A percentile compares a stretch with the other conserved stretches of the same genome.
Conservation (phyloP, 2,888 invertebrate genomes). For the Dicycla oo region DNA sequence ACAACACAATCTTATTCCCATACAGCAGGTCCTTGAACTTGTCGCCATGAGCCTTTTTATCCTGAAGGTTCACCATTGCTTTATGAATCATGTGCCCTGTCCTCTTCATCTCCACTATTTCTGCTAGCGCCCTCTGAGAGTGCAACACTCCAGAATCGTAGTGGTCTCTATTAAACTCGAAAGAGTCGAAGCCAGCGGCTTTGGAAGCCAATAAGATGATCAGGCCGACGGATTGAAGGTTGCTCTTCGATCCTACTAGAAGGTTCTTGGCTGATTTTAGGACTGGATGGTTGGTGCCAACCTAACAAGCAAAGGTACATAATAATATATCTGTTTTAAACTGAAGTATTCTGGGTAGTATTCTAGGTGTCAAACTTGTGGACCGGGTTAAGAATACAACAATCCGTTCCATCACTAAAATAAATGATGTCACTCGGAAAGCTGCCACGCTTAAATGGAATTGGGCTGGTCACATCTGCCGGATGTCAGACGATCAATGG, state of each 20-base stretch:
- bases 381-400: too few relatives aligned
- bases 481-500: too few relatives aligned
- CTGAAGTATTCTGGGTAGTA: too few relatives aligned
- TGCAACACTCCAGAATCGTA: slow-evolving; percentile 84
- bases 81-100: slow-evolving; percentile 87
- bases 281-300: slow-evolving; percentile 85
- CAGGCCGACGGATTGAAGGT: slow-evolving; percentile 85
- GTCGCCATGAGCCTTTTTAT: slow-evolving; percentile 76
- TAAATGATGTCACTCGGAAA: too few relatives aligned
- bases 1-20: slow-evolving; percentile 85
- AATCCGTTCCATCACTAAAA: too few relatives aligned
- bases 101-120: slow-evolving; percentile 88
- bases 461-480: too few relatives aligned
- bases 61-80: slow-evolving; percentile 84
- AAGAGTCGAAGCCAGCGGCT: slow-evolving; percentile 79
- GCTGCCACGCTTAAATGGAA: too few relatives aligned
- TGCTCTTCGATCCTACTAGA: slow-evolving; percentile 85
- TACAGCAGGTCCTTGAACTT: slow-evolving; percentile 83
- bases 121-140: slow-evolving; percentile 86
- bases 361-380: too few relatives aligned
- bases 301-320: slow-evolving; percentile 67
- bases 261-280: slow-evolving; percentile 86
- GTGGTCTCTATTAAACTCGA: slow-evolving; percentile 71
- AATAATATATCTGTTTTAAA: background rate
- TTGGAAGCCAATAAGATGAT: slow-evolving; percentile 84